Evolutionary conservation across 92 coral and sea anemone genomes (phyloP).

Genomic region (Phenganax subtilis): DNA sequence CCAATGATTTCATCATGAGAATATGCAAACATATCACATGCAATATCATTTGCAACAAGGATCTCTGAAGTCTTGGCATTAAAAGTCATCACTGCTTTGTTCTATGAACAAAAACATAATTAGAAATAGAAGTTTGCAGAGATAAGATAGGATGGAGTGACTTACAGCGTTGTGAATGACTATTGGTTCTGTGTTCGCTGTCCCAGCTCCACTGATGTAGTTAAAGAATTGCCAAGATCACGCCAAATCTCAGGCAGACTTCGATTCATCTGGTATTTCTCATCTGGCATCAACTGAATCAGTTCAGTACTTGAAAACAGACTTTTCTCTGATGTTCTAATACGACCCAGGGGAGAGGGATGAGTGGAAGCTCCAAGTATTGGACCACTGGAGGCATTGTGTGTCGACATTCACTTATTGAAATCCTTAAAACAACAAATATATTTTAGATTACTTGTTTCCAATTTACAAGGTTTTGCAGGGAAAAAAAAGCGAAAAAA

Average conservation of each 20-base stretch:
- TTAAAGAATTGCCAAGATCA: constrained; percentile 90
- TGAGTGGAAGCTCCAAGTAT: constrained; percentile 75
- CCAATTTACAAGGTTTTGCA: too few relatives aligned
- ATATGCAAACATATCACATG: constrained; percentile 75
- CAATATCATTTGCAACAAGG: constrained; percentile 87
- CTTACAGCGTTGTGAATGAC: constrained; percentile 94
- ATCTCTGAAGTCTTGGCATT: constrained; percentile 94
- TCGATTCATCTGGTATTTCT: constrained; percentile 14
- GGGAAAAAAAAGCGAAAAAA: too few relatives aligned
- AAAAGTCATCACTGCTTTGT: constrained; percentile 89
- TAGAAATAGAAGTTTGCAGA: background rate
- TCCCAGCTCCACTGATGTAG: constrained; percentile 94
- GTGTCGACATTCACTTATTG: constrained; percentile 22
- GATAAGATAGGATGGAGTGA: background rate
- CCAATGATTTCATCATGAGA: constrained; percentile 77
- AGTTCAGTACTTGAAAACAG: constrained; percentile 64
- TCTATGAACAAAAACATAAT: constrained; percentile 42
- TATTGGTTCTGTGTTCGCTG: constrained; percentile 73
- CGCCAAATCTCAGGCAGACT: constrained; percentile 35
- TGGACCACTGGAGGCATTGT: constrained; percentile 23
- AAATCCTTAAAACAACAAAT: constrained; percentile 5
- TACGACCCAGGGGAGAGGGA: constrained; percentile 89
- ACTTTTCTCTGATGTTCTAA: constrained; percentile 58
- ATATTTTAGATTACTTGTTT: too few relatives aligned
- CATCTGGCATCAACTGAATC: constrained; percentile 63